Percentiles rank a stretch among this genome's conserved stretches.
These are phyloP conservation scores for Urocyon cinereoargenteus DNA, from an alignment of 2,797 vertebrate genomes.

Conservation along the genomic window DNA sequence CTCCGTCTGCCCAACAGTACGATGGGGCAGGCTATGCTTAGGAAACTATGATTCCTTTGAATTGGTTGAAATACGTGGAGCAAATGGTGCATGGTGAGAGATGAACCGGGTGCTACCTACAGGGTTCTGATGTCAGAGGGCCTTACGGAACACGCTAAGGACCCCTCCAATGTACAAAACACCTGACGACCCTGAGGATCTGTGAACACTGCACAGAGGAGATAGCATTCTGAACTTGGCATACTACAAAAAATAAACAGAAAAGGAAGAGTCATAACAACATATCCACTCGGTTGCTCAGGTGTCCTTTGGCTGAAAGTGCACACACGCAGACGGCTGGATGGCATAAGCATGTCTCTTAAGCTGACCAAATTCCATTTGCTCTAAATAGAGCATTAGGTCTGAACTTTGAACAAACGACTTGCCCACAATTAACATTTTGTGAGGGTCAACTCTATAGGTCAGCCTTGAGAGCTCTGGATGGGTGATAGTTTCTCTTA, in stretches of 20 bases:
- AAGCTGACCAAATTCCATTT: neutral
- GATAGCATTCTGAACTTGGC: neutral
- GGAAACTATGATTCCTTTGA: neutral
- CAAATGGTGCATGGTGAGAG: neutral
- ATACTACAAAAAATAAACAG: neutral
- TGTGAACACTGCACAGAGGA: neutral
- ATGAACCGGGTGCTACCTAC: neutral
- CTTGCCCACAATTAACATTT: neutral
- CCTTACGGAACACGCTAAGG: neutral
- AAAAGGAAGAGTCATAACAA: neutral
- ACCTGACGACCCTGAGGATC: neutral
- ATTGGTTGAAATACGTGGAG: neutral
- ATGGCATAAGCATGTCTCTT: neutral
- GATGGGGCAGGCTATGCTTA: neutral
- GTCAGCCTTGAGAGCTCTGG: neutral
- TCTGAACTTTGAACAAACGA: conserved; percentile 27
- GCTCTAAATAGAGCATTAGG: neutral
- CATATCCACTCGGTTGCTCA: neutral
- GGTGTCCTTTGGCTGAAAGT: neutral
- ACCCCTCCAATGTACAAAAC: neutral
- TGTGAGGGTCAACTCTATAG: neutral
- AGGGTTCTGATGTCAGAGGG: neutral
- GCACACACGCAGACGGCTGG: neutral
- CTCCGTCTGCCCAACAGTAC: no score
- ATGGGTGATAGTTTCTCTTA: neutral